phyloP scores from a whole-genome alignment of 2,888 invertebrate species.

The Xanthorhoe designata region DNA sequence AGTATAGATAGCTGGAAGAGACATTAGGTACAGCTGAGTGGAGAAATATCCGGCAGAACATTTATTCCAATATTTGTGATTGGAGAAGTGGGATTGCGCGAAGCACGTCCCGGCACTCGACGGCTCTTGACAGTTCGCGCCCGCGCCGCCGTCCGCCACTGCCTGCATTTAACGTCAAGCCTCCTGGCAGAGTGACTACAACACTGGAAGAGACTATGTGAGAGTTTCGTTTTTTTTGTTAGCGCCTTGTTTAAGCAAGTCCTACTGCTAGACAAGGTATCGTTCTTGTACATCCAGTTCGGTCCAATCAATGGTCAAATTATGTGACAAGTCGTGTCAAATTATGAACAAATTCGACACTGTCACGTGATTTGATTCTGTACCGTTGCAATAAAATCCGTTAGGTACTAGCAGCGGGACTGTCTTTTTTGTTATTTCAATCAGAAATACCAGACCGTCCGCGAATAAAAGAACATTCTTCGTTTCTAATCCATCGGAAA shows the following conservation, averaged over 20 bases:
- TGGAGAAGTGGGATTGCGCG: conserved; percentile 49
- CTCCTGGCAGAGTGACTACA: conserved; percentile 9
- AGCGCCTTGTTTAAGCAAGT: neutral
- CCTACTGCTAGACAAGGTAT: no score
- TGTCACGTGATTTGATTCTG: no score
- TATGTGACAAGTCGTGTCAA: no score
- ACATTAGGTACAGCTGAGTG: neutral
- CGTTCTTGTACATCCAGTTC: no score
- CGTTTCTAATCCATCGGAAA: conserved; percentile 25
- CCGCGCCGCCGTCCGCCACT: conserved; percentile 45
- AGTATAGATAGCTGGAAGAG: neutral
- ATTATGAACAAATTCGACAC: no score
- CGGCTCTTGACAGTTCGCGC: conserved; percentile 60
- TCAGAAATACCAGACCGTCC: neutral
- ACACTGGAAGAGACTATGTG: conserved; percentile 31
- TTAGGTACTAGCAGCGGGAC: neutral
- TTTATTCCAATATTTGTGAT: conserved; percentile 36
- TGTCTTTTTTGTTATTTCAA: neutral
- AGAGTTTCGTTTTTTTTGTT: neutral
- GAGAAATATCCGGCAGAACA: conserved; percentile 3
- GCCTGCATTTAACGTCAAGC: conserved; percentile 58
- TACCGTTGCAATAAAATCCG: neutral
- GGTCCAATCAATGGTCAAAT: no score
- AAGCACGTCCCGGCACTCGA: conserved; percentile 76
- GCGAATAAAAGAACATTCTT: neutral